phyloP scores from a whole-genome alignment of 2,113 vertebrate genomes.

The Siniperca knerii region DNA sequence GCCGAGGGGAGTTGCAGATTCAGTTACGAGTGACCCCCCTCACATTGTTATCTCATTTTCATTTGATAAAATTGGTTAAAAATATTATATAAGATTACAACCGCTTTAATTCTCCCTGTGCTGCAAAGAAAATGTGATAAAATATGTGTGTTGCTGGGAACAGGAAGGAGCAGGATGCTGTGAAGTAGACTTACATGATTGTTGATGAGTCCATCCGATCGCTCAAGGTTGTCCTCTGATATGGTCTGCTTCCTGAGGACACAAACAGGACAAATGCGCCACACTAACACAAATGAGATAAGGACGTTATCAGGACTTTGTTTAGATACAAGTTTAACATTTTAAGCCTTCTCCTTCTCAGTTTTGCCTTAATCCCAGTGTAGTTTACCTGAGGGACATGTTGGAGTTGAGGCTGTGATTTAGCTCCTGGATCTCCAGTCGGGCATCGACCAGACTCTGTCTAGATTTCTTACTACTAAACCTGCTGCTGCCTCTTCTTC shows the following conservation, averaged over 20 bases:
- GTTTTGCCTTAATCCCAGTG: not conserved
- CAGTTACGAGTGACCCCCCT: not conserved
- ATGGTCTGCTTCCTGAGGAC: conserved; percentile 64
- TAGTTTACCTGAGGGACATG: conserved; percentile 58
- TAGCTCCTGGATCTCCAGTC: conserved; percentile 27
- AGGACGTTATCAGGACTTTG: not conserved
- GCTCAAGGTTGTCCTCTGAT: conserved; percentile 57
- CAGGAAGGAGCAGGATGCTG: not conserved
- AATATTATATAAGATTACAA: not conserved
- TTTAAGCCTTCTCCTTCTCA: not conserved
- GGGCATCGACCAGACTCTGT: conserved; percentile 75
- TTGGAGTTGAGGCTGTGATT: conserved; percentile 1
- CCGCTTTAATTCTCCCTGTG: not conserved
- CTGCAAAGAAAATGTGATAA: conserved; percentile 1
- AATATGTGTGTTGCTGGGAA: not conserved
- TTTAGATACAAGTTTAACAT: not conserved
- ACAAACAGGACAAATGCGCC: conserved; percentile 2
- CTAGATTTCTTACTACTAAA: conserved; percentile 27
- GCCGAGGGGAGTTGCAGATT: not conserved
- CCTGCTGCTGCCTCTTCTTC: conserved; percentile 33
- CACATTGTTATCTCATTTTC: not conserved
- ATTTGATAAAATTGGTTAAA: not conserved
- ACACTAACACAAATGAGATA: not conserved
- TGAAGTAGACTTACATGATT: conserved; percentile 38
- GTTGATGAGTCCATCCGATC: not conserved